Base-by-base conservation (phyloP, 2,113 vertebrate species). In the Takifugu bimaculatus region DNA sequence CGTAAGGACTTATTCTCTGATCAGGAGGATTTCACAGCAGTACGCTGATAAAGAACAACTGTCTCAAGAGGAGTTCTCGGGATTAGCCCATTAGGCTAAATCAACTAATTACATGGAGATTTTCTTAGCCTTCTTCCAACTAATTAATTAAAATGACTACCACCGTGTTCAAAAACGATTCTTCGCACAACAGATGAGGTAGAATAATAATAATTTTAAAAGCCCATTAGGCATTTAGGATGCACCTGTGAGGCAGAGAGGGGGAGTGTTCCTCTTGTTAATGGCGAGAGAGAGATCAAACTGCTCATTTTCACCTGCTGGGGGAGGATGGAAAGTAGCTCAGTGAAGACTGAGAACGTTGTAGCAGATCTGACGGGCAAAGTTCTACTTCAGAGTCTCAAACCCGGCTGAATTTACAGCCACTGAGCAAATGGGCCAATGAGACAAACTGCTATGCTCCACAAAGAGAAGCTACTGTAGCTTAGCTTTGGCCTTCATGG, bases 21-120 rank as follows among this genome's bases (percentile, higher is more conserved):
- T 64, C 68, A 80, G 53, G 39, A 73, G 68, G 69, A 63, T 54
- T 66, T 70, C 79, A 64, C 56, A 68, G 81, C 57, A 13, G 60
- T 32, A 59, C 32, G 69, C 70, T 65, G 68, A 79, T 72, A 54
- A 79, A 73, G 67, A 78, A 77, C 72, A 82, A 79, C 71, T 73
- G 74, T 60, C 74, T 83, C 79, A 68, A 73, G 63, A 70, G 68
- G 72, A 74, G 70, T 70, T 79, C 58, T 58, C 74, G 75, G 67
- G 82, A 88, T 89, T 84, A 85, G 78, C 63, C 72, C 82, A 86
- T 89, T 88, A 88, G 72, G 78, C 79, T 72, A 87, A 91, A 88
- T 87, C 77, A 85, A 81, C 82, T 89, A 88, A 89, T 89, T 87
- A 86, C 68, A 77, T 74, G 59, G 79, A 85, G 69, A 70, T 81